Percentiles rank a stretch among this genome's conserved stretches.
Conservation (phyloP, 2,797 vertebrate species). For the Heterohyrax brucei region DNA sequence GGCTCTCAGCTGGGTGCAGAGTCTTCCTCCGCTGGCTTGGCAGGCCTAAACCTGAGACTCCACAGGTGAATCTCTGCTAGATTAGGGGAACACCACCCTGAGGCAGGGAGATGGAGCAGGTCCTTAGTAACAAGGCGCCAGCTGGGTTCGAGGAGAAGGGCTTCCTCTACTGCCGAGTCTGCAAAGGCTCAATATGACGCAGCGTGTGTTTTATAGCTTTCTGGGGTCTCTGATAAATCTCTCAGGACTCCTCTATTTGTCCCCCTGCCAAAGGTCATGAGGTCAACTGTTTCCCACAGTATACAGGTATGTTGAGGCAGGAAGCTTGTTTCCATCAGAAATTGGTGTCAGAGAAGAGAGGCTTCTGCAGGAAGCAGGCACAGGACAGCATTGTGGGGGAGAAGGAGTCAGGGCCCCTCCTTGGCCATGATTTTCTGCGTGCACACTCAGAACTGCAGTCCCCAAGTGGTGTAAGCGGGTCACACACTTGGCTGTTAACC, state of each 20-base stretch:
- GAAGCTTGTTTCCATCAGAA: constrained; percentile 38
- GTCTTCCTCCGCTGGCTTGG: not conserved
- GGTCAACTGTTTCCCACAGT: constrained; percentile 66
- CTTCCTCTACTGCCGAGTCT: constrained; percentile 30
- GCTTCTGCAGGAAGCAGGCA: not conserved
- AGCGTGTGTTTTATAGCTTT: constrained; percentile 86
- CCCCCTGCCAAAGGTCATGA: constrained; percentile 68
- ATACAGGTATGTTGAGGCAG: constrained; percentile 22
- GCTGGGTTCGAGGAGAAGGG: not conserved
- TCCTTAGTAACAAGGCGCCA: constrained; percentile 25
- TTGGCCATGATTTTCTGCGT: not conserved
- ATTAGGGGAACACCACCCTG: not conserved
- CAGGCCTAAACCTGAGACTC: not conserved
- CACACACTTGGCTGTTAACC: no score
- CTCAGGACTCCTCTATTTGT: constrained; percentile 85
- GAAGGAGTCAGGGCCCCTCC: no score
- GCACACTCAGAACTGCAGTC: not conserved
- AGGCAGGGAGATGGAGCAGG: not conserved
- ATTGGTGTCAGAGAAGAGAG: not conserved
- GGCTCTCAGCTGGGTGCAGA: not conserved
- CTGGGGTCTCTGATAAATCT: constrained; percentile 81
- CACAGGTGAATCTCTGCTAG: not conserved
- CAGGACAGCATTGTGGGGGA: no score
- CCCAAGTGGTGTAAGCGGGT: no score
- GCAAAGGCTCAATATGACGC: constrained; percentile 86